Base-by-base conservation (phyloP, 2,888 invertebrate genomes). In the Aethes cnicana region DNA sequence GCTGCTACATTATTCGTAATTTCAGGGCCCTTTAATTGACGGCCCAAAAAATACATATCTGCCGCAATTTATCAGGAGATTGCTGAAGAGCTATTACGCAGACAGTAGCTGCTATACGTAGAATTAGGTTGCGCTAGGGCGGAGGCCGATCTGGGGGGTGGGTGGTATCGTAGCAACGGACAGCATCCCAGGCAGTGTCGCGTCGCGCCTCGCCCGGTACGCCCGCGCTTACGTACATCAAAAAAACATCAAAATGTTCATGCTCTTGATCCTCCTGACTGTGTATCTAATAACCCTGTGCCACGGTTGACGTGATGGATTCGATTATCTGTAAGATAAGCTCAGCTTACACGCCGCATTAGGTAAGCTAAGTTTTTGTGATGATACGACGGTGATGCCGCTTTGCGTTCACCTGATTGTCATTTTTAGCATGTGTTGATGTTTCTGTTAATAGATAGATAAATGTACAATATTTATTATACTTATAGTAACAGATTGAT, bases 71-170 rank as follows among this genome's bases (percentile, higher is more conserved):
- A 84, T 84, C 80, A 83, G 84, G 83, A 87, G 84, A 85, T 84
- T 81, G 79, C 79, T 76, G 77, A 83, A 81, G 81, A 81, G 81
- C 81, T 81, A 84, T 84, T 82, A 84, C 80, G 81, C 72, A 79
- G 83, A 83, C 80, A 81, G 81, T 79, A 69, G 79, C 77, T 64
- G 68, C 69, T 84, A 81, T 84, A 83, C 76, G 75, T 81, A 80
- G 78, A 88, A 85, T 77, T 87, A 83, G 87, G 88, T 87, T 88
- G 88, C 72, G 76, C 67, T 80, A 83, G 85, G 87, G 87, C 85
- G 85, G 85, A 75, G 70, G 72, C 70, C 46, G 73, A 72, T 72
- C 76, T 75, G 62, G 72, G 77, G 81, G 84, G 80, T 75, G 78
- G 78, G 76, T 66, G 64, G 87, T 89, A 86, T 80, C 88, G 71